Base-by-base conservation (phyloP, 2,113 vertebrate genomes). In the Neomonachus schauinslandi region DNA sequence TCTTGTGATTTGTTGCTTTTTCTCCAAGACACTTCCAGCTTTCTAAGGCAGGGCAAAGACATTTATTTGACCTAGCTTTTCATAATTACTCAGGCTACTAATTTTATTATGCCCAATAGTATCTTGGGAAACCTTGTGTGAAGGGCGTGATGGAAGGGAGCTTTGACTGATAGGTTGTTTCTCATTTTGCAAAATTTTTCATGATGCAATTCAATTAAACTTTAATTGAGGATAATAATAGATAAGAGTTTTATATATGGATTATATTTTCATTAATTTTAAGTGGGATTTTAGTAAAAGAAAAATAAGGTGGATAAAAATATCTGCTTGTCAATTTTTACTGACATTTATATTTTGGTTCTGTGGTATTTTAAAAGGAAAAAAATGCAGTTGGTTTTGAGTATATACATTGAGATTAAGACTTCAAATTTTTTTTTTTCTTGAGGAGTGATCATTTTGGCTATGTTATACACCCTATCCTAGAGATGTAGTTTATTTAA, bases 191-290 rank as follows among this genome's bases (percentile, higher is more conserved):
- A 98, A 97, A 98, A 97, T 33, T 88, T 92, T 88, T 24, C 85
- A 95, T 91, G 88, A 97, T 91, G 92, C 85, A 97, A 95, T 96
- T 98, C 89, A 95, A 91, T 97, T 88, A 55, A 93, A 95, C 84
- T 98, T 98, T 97, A 97, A 98, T 91, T 92, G 82, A 85, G 55
- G 90, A 95, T 97, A 97, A 98, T 98, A 96, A 97, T 96, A 96
- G 96, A 89, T 96, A 98, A 97, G 65, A 81, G 95, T 26, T 91
- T 97, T 95, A 89, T 94, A 79, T 86, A 90, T 91, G 55, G 89
- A 72, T 95, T 97, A 84, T 88, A 71, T 94, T 97, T 97, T 93
- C 97, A 98, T 96, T 95, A 91, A 83, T 94, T 97, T 98, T 97
- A 98, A 98, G 31, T 91, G 93, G 93, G 91, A 97, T 96, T 97